phyloP scores from a whole-genome alignment of 1,140 invertebrate genomes.

The Idris sp. region DNA sequence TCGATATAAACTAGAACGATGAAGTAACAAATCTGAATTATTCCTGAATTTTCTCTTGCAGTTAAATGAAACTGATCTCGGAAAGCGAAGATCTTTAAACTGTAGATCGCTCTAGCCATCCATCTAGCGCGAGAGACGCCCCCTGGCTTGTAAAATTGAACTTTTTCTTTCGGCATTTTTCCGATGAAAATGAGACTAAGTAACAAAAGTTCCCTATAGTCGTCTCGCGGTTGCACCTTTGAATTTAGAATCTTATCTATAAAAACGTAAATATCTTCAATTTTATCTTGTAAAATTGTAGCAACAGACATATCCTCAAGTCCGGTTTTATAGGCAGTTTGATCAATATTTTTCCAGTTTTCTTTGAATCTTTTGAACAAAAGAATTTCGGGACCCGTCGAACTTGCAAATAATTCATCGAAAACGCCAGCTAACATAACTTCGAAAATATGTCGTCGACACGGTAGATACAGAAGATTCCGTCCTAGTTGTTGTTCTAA shows the following conservation, averaged over 20 bases:
- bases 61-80: slow-evolving; percentile 62
- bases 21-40: slow-evolving; percentile 51
- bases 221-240: slow-evolving; percentile 39
- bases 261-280: slow-evolving; percentile 17
- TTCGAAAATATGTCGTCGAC: slow-evolving; percentile 4
- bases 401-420: slow-evolving; percentile 41
- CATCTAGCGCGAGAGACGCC: slow-evolving; percentile 67
- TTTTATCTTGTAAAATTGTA: slow-evolving; percentile 1
- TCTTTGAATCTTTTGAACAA: slow-evolving; percentile 65
- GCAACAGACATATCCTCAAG: slow-evolving; percentile 2
- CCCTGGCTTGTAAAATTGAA: slow-evolving; percentile 60
- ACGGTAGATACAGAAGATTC: background rate
- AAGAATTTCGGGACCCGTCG: slow-evolving; percentile 60
- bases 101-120: slow-evolving; percentile 71
- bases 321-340: slow-evolving; percentile 9
- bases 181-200: slow-evolving; percentile 58
- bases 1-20: slow-evolving; percentile 59
- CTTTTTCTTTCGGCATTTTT: slow-evolving; percentile 58
- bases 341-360: slow-evolving; percentile 17
- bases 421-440: slow-evolving; percentile 29
- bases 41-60: slow-evolving; percentile 39
- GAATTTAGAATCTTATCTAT: slow-evolving; percentile 10
- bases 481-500: too few species aligned
- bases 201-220: slow-evolving; percentile 64
- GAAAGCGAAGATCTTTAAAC: slow-evolving; percentile 70